A percentile compares a stretch with the other conserved stretches of the same genome.
Conservation (phyloP, 1,140 invertebrate genomes). For the Battus philenor region DNA sequence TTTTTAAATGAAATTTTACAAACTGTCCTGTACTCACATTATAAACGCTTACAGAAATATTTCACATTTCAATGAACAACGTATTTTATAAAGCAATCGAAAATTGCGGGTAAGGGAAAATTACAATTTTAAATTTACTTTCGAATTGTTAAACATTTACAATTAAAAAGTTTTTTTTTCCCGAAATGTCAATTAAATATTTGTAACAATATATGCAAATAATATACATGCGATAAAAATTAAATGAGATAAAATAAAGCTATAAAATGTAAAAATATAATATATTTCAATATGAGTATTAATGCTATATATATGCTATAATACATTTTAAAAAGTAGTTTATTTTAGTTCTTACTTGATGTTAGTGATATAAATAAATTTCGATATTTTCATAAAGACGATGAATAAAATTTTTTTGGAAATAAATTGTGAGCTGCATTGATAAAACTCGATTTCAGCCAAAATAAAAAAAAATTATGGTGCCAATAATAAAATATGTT, state of each 20-base stretch:
- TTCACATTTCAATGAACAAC: neutral
- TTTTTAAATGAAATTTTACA: conserved; percentile 2
- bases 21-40: conserved; percentile 37
- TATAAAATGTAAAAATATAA: conserved; percentile 29
- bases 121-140: conserved; percentile 2
- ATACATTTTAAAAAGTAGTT: conserved; percentile 13
- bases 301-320: conserved; percentile 20
- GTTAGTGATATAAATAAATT: too few species aligned
- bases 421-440: conserved; percentile 9
- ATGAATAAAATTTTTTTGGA: neutral
- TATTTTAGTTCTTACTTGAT: neutral
- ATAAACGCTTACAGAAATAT: conserved; percentile 14
- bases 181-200: conserved; percentile 11
- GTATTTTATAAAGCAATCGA: conserved; percentile 5
- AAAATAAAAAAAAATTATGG: too few species aligned
- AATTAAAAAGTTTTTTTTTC: conserved; percentile 4
- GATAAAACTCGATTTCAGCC: conserved; percentile 5
- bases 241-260: conserved; percentile 23
- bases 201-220: conserved; percentile 12
- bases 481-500: neutral
- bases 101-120: neutral
- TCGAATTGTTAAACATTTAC: conserved; percentile 6
- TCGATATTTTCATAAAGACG: neutral
- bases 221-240: conserved; percentile 19
- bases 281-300: conserved; percentile 30